A percentile compares a stretch with the other conserved stretches of the same genome.
Evolutionary conservation across 2,113 vertebrate species (phyloP).

Genomic region (Phocoena sinus): DNA sequence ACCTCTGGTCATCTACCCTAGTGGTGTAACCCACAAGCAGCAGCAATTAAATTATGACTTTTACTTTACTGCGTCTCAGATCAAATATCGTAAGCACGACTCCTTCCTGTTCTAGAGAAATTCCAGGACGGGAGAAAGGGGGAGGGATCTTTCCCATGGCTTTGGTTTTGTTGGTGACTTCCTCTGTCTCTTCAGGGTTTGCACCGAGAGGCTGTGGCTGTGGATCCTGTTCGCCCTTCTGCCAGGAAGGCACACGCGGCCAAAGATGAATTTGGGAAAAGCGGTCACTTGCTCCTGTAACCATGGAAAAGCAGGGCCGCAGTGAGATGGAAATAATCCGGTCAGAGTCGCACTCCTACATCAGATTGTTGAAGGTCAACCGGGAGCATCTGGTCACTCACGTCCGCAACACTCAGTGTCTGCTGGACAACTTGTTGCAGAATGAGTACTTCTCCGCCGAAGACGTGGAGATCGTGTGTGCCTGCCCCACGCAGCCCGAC

Average conservation of each 20-base stretch:
- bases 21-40: background rate
- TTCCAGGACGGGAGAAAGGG: background rate
- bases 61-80: background rate
- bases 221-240: background rate
- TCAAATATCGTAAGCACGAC: background rate
- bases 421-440: constrained; percentile 90
- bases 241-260: background rate
- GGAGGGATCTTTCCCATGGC: background rate
- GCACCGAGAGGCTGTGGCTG: background rate
- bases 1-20: background rate
- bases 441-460: constrained; percentile 89
- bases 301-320: constrained; percentile 71
- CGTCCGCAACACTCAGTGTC: constrained; percentile 88
- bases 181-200: background rate
- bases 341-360: background rate
- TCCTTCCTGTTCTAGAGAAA: background rate
- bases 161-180: background rate
- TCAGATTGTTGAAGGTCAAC: constrained; percentile 81
- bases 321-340: constrained; percentile 38
- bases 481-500: constrained; percentile 85
- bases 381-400: constrained; percentile 88
- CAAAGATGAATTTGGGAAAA: constrained; percentile 69
- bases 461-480: constrained; percentile 89
- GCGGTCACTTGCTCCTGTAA: constrained; percentile 10
- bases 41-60: background rate